A percentile compares a stretch with the other conserved stretches of the same genome.
Conservation (phyloP, 2,113 vertebrate genomes). For the Corythornis madagascariensis region DNA sequence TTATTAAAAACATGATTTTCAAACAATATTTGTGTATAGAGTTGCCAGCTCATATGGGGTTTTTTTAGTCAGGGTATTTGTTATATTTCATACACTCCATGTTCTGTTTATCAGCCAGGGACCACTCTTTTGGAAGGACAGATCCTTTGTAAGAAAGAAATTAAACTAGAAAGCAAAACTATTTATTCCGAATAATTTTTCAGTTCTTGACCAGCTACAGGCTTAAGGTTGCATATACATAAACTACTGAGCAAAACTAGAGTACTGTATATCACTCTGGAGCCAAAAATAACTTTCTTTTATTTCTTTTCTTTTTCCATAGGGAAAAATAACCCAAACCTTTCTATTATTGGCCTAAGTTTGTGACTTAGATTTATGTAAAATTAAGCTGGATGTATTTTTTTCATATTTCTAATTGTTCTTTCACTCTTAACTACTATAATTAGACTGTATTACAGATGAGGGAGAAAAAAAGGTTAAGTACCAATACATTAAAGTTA, state of each 20-base stretch:
- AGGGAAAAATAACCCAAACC: background rate
- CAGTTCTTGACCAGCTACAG: background rate
- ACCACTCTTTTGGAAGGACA: background rate
- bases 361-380: background rate
- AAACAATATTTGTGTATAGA: slow-evolving; percentile 36
- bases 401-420: slow-evolving; percentile 16
- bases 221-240: background rate
- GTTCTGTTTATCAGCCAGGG: slow-evolving; percentile 12
- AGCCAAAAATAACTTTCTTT: background rate
- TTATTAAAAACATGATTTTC: slow-evolving; percentile 38
- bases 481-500: background rate
- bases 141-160: slow-evolving; percentile 25
- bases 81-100: background rate
- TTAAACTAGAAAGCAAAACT: slow-evolving; percentile 8
- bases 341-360: background rate
- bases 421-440: background rate
- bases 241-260: background rate
- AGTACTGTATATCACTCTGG: background rate
- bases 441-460: slow-evolving; percentile 8
- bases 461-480: slow-evolving; percentile 21
- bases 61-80: background rate
- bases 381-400: background rate
- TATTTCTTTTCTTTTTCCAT: background rate
- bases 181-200: background rate
- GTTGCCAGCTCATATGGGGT: background rate